These are phyloP conservation scores for Nipponia nippon DNA, from an alignment of 2,113 vertebrate species.

Conservation along the genomic window DNA sequence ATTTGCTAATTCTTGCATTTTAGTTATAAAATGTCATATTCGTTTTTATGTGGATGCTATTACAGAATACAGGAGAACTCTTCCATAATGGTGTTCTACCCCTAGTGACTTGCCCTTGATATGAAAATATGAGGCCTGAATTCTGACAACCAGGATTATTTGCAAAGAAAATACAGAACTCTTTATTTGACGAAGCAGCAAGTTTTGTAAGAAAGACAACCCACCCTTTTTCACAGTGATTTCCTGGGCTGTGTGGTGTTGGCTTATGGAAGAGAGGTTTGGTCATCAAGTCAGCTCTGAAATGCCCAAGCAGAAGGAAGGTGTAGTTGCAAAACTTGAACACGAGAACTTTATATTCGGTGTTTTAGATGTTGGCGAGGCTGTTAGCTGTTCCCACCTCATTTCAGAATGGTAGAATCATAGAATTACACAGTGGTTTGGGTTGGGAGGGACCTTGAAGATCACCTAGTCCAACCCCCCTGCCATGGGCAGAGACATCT, in stretches of 20 bases:
- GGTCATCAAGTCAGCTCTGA: not conserved
- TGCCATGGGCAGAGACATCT: not conserved
- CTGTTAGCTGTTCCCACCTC: not conserved
- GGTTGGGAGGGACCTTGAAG: not conserved
- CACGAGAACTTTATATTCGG: not conserved
- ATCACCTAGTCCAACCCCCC: not conserved
- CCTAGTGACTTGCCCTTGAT: not conserved
- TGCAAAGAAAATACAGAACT: not conserved
- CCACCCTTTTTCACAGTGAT: not conserved
- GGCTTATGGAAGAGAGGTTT: not conserved
- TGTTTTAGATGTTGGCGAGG: not conserved
- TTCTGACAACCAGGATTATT: not conserved
- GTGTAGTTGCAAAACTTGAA: not conserved
- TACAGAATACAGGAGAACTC: not conserved
- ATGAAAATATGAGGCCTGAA: not conserved
- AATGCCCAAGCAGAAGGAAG: not conserved
- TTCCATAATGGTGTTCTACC: not conserved
- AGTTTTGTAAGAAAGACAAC: not conserved
- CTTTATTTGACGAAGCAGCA: not conserved
- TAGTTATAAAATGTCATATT: not conserved
- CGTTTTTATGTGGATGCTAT: fast-evolving
- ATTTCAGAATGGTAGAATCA: not conserved
- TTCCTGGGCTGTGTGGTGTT: not conserved
- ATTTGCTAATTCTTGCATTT: not conserved
- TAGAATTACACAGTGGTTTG: not conserved